phyloP scores from a whole-genome alignment of 2,888 invertebrate genomes.

The Amphimallon solstitiale region DNA sequence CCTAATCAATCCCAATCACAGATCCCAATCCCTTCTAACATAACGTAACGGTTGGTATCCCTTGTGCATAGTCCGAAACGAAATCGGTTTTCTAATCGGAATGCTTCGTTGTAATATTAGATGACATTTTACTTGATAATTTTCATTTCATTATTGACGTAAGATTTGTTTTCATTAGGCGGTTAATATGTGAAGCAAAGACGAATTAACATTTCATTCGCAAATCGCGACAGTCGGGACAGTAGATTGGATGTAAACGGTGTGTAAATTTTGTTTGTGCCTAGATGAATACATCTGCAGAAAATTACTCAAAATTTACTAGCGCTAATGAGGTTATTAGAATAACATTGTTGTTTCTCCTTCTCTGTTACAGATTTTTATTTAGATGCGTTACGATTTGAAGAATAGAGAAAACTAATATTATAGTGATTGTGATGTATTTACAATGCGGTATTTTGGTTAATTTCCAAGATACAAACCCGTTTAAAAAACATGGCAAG shows the following conservation, averaged over 20 bases:
- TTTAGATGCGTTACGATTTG: slow-evolving; percentile 2
- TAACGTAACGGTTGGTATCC: slow-evolving; percentile 23
- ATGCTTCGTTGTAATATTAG: slow-evolving; percentile 4
- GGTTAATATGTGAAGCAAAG: slow-evolving; percentile 28
- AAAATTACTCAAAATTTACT: not conserved
- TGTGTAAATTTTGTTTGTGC: not conserved
- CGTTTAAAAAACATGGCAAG: slow-evolving; percentile 23
- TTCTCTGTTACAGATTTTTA: not conserved
- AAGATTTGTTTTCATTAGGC: slow-evolving; percentile 34
- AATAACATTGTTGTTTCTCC: not conserved
- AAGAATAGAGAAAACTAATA: not conserved
- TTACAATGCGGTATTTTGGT: slow-evolving; percentile 49
- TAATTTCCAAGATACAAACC: slow-evolving; percentile 24
- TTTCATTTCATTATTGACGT: slow-evolving; percentile 31
- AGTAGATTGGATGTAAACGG: not conserved
- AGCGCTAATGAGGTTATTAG: not conserved
- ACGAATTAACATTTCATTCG: slow-evolving; percentile 13
- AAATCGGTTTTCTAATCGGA: slow-evolving; percentile 11
- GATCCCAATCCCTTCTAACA: not conserved
- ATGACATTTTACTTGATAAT: slow-evolving; percentile 9
- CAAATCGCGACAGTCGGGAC: slow-evolving; percentile 1
- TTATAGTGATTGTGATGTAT: slow-evolving; percentile 54
- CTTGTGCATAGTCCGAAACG: slow-evolving; percentile 22
- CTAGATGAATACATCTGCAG: not conserved
- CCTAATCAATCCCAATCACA: too few species aligned